Evolutionary conservation across 2,888 invertebrate species (phyloP), one percentile per base, ranked within the genome.

Genomic region (Halictus ligatus): DNA sequence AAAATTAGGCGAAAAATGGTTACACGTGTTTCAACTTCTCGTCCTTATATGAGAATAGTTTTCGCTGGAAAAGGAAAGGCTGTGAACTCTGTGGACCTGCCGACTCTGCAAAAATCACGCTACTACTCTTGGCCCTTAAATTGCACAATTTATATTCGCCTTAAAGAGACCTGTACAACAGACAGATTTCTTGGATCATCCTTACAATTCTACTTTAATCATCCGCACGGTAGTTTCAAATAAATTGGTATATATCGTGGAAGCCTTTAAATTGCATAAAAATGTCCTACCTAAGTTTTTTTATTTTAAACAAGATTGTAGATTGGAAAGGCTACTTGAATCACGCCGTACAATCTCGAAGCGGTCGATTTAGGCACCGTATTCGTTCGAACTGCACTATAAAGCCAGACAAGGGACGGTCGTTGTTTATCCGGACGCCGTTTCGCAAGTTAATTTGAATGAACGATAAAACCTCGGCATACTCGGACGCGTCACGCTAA

Each of bases 381-480:
- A 18, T 67, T 35, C 8, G 35, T 67, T 35, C 35, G 35, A 18
- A 8, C 35, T 3, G 67, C 8, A 18, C 13, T 60, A 18, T 35
- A 67, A 67, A 67, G 15, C 29, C 67, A 67, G 67, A 67, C 35
- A 35, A 35, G 35, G 67, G 18, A 35, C 67, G 29, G 35, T 67
- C 67, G 18, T 67, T 67, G 67, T 35, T 67, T 18, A 35, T 18
- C 35, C 18, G 60, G 18, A 15, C 18, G 35, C 35, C 35, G 67
- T 18, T 67, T 67, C 35, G 67, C 67, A 78, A 48, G 75, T 78
- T 75, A 79, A 78, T 69, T 43, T 69, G 43, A 25, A 64, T 54
- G 72, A 79, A 75, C 71, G 75, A n/a, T 58, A 18, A 64, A 50
- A 80, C 43, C 76, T 43, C 13, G 50, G 54, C 40, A 43, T 67